Conservation (phyloP, 2,113 vertebrate species). For the Leucosticte australis region DNA sequence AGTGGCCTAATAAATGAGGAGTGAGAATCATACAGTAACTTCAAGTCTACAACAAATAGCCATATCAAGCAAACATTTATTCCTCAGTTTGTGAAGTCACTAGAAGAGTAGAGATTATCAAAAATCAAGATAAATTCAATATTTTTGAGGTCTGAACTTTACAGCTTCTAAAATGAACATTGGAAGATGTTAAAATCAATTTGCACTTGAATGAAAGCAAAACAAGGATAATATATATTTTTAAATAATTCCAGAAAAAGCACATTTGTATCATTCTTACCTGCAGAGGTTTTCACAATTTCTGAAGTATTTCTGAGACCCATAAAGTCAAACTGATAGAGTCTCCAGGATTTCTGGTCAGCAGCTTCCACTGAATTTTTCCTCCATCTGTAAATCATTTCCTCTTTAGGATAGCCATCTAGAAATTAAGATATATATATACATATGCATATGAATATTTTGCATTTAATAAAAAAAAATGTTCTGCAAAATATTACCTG, state of each 20-base stretch:
- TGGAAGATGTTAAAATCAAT: background rate
- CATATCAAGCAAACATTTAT: background rate
- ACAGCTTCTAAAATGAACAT: background rate
- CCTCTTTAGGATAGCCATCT: constrained; percentile 96
- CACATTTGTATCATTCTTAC: constrained; percentile 67
- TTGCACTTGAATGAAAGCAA: background rate
- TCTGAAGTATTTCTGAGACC: constrained; percentile 92
- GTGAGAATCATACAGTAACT: background rate
- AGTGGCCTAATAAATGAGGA: background rate
- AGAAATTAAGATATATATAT: constrained; percentile 62
- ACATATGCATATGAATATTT: background rate
- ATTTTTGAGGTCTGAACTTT: background rate
- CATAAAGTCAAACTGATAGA: constrained; percentile 98
- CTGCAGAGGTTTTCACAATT: constrained; percentile 88
- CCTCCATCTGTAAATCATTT: constrained; percentile 96
- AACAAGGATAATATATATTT: background rate
- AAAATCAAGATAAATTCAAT: background rate
- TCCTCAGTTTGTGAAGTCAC: background rate
- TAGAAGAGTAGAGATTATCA: background rate
- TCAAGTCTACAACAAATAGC: background rate
- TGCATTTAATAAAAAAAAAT: background rate
- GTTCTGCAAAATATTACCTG: background rate
- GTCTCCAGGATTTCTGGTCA: constrained; percentile 94
- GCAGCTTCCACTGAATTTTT: constrained; percentile 93
- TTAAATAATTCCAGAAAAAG: background rate